A percentile compares a stretch with the other conserved stretches of the same genome.
Evolutionary conservation across 2,113 vertebrate species (phyloP).

Genomic region (Proterorhinus semilunaris): DNA sequence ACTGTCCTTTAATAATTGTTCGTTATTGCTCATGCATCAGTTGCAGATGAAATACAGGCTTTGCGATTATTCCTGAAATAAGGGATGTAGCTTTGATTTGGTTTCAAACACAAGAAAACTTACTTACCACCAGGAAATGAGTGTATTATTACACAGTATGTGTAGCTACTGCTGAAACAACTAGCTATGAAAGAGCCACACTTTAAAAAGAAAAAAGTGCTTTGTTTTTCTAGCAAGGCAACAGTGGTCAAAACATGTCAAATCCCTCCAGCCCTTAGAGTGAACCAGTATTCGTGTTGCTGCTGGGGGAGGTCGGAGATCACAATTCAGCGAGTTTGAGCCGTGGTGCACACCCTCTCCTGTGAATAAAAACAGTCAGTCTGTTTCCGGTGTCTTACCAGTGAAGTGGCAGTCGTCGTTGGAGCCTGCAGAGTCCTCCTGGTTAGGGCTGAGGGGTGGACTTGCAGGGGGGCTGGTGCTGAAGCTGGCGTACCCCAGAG

Average conservation of each 20-base stretch:
- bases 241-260: neutral
- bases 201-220: neutral
- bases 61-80: conserved; percentile 33
- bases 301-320: neutral
- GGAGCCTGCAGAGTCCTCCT: conserved; percentile 79
- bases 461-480: conserved; percentile 83
- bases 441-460: conserved; percentile 84
- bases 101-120: neutral
- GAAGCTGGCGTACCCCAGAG: conserved; percentile 86
- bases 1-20: neutral
- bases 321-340: neutral
- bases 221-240: neutral
- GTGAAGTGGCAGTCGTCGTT: conserved; percentile 67
- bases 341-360: neutral
- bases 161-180: neutral
- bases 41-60: neutral
- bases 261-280: neutral
- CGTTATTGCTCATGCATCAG: neutral
- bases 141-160: neutral
- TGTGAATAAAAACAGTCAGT: neutral
- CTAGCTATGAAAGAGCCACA: neutral
- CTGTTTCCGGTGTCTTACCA: conserved; percentile 37
- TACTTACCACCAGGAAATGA: neutral
- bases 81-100: conserved; percentile 26
- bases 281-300: neutral